Evolutionary conservation across 1,140 invertebrate species (phyloP).

Genomic region (Drosophila tsacasi): DNA sequence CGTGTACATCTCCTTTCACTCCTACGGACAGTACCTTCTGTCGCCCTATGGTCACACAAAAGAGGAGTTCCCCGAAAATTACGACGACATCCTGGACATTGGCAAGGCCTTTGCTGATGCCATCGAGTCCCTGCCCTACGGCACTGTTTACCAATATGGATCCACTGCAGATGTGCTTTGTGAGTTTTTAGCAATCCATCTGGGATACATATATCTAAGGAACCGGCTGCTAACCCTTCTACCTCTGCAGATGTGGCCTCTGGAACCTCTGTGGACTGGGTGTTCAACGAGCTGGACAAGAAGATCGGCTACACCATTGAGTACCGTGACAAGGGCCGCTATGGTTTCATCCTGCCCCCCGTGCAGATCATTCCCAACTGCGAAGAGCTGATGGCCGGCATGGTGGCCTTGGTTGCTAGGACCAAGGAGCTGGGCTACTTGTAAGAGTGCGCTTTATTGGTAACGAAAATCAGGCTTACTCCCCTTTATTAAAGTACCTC

Average conservation of each 20-base stretch:
- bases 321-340: constrained; percentile 90
- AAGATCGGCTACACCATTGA: constrained; percentile 88
- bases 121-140: constrained; percentile 85
- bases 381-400: constrained; percentile 92
- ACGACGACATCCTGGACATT: constrained; percentile 86
- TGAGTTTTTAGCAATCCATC: constrained; percentile 78
- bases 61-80: constrained; percentile 85
- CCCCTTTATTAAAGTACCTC: constrained; percentile 58
- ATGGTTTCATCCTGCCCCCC: constrained; percentile 95
- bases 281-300: constrained; percentile 87
- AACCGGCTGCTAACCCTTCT: not conserved
- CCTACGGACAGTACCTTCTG: constrained; percentile 86
- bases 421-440: constrained; percentile 65
- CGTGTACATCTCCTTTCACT: constrained; percentile 87
- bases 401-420: constrained; percentile 89
- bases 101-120: constrained; percentile 85
- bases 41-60: constrained; percentile 86
- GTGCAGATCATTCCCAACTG: constrained; percentile 92
- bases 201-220: too few species aligned
- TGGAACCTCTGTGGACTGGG: constrained; percentile 89
- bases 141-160: constrained; percentile 86
- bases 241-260: constrained; percentile 81
- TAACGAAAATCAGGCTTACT: constrained; percentile 8
- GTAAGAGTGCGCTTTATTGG: constrained; percentile 11
- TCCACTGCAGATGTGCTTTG: constrained; percentile 87